A percentile compares a stretch with the other conserved stretches of the same genome.
Evolutionary conservation across 2,113 vertebrate genomes (phyloP).

Genomic region (Phrynosoma platyrhinos): DNA sequence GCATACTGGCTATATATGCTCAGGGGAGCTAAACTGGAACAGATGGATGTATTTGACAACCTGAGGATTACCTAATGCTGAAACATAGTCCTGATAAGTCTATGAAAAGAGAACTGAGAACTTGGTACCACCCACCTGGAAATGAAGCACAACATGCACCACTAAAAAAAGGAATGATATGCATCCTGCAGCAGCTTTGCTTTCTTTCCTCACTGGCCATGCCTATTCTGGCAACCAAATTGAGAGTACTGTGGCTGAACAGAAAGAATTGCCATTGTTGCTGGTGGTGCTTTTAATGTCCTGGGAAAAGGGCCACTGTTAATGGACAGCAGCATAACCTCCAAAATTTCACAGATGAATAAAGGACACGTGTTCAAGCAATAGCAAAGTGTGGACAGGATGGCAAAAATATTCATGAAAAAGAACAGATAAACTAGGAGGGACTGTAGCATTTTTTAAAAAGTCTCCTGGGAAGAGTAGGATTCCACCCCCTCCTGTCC

Average conservation of each 20-base stretch:
- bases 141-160: slow-evolving; percentile 29
- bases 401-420: no score
- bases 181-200: background rate
- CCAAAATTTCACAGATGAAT: no score
- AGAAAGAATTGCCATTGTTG: background rate
- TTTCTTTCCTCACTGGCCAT: slow-evolving; percentile 18
- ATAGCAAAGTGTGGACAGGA: no score
- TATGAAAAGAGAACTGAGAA: slow-evolving; percentile 41
- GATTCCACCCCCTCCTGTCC: no score
- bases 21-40: slow-evolving; percentile 50
- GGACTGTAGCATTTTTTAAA: no score
- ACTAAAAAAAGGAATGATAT: slow-evolving; percentile 6
- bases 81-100: slow-evolving; percentile 33
- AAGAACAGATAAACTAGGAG: no score
- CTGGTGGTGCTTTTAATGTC: slow-evolving; percentile 30
- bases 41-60: slow-evolving; percentile 44
- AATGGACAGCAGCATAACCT: slow-evolving; percentile 19
- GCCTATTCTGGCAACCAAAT: slow-evolving; percentile 31
- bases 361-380: no score
- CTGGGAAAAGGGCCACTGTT: background rate
- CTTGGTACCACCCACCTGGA: slow-evolving; percentile 31
- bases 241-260: slow-evolving; percentile 32
- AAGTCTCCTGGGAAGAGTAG: no score
- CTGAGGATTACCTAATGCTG: slow-evolving; percentile 55
- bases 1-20: slow-evolving; percentile 40